Evolutionary conservation across 1,140 invertebrate genomes (phyloP).

Genomic region (Coptotermes formosanus): DNA sequence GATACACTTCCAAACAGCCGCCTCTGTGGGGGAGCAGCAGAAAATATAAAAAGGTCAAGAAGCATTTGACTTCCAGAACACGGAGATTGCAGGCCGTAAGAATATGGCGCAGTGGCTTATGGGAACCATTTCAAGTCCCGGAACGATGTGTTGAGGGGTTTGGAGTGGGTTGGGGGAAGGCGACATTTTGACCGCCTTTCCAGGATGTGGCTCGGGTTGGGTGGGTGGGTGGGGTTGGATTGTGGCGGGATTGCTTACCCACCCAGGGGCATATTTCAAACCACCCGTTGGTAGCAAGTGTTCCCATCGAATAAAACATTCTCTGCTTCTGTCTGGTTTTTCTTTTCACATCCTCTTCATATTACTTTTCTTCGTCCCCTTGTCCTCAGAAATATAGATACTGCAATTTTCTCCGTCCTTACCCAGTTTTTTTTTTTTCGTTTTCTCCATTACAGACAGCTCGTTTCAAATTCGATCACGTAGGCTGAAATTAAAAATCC

Average conservation of each 20-base stretch:
- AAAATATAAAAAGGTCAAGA: constrained; percentile 25
- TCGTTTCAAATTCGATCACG: too few species aligned
- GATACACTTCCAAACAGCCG: not conserved
- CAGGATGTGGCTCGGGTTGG: not conserved
- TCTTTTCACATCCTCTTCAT: not conserved
- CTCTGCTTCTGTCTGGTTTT: not conserved
- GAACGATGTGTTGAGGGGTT: constrained; percentile 22
- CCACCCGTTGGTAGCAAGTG: constrained; percentile 6
- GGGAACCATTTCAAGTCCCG: constrained; percentile 29
- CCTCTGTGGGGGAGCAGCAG: not conserved
- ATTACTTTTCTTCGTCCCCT: not conserved
- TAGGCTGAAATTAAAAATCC: too few species aligned
- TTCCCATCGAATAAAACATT: not conserved
- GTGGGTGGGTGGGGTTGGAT: not conserved
- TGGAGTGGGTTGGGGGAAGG: not conserved
- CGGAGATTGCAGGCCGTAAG: constrained; percentile 31
- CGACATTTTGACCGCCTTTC: constrained; percentile 31
- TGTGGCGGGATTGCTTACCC: constrained; percentile 24
- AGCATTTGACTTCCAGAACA: constrained; percentile 32
- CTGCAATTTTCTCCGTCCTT: not conserved
- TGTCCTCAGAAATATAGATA: not conserved
- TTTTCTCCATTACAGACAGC: not conserved
- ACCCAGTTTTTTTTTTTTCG: not conserved
- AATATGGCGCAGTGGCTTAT: constrained; percentile 30
- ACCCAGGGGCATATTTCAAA: constrained; percentile 25